Base-by-base conservation (phyloP, 1,140 invertebrate species). In the Schlechtendalia chinensis region DNA sequence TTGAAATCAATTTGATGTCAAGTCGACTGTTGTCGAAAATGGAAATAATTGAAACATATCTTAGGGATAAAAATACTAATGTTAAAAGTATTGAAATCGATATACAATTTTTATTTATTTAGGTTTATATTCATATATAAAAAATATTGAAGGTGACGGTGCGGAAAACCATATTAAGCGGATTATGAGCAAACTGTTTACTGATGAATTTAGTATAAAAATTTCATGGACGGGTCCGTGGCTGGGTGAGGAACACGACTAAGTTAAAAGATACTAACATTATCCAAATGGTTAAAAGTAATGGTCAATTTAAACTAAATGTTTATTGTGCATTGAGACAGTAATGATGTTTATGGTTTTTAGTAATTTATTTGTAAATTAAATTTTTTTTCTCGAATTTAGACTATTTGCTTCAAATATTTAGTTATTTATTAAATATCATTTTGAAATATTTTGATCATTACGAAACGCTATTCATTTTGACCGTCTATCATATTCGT, bases 221-320 rank as follows among this genome's bases (percentile, higher is more conserved):
- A 58, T 58, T 22, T 58, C 56, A 58, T 58, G n/a, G 56, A 58
- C n/a, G 22, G 56, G 56, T 10, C n/a, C 56, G 56, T 58, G 56
- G 56, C 6, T 58, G 56, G 56, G 56, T 4, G n/a, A 58, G 8
- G n/a, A 12, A 58, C n/a, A 58, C 22, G 56, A 58, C 56, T 10
- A 58, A 58, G 16, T 58, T 58, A 22, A 58, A 58, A 58, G 56
- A 58, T 16, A 58, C 56, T 10, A 8, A n/a, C 10, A 11, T 58
- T 22, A 58, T 58, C n/a, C 12, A 58, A 58, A 58, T 58, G 22
- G 11, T 58, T n/a, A n/a, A 58, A 58, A 58, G 56, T 58, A 58
- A 58, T 58, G 56, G 8, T 58, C 11, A 58, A 22, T 22, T 58
- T 8, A 22, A 58, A 58, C 12, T 58, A 22, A 58, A 22, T 58